Conservation (phyloP, 2,113 vertebrate species). For the Poeciliopsis prolifica region DNA sequence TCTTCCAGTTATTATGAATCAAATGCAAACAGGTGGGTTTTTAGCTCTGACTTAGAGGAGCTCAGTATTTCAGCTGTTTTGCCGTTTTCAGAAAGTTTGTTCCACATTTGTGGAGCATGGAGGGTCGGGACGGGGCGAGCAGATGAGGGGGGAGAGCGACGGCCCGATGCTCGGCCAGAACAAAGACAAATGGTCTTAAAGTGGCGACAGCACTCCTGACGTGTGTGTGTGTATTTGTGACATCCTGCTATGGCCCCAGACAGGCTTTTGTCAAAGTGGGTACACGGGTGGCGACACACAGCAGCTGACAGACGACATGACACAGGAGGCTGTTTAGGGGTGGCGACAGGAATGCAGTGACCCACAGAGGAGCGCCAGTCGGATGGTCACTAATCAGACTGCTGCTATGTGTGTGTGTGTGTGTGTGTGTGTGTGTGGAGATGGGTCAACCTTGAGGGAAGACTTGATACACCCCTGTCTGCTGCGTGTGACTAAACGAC, state of each 20-base stretch:
- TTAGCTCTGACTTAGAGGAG: too few species aligned
- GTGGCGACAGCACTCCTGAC: constrained; percentile 58
- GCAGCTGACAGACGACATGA: constrained; percentile 79
- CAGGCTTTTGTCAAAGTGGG: constrained; percentile 72
- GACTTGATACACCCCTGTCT: too few species aligned
- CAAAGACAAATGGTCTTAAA: constrained; percentile 68
- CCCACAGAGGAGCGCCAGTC: constrained; percentile 52
- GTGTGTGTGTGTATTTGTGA: constrained; percentile 31
- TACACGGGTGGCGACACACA: constrained; percentile 70
- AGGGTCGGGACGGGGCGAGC: not conserved
- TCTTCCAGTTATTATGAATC: too few species aligned
- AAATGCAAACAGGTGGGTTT: too few species aligned
- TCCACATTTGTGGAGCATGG: not conserved
- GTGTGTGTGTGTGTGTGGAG: not conserved
- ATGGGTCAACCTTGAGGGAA: constrained; percentile 15
- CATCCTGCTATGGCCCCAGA: constrained; percentile 62
- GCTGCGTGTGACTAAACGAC: constrained; percentile 25
- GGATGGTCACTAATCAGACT: constrained; percentile 41
- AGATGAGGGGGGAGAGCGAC: constrained; percentile 13
- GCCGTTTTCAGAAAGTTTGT: too few species aligned
- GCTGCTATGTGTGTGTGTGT: constrained; percentile 10
- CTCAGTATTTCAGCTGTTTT: too few species aligned
- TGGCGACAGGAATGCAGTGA: constrained; percentile 73
- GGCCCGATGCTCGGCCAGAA: constrained; percentile 39
- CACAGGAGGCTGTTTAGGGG: constrained; percentile 75